These are phyloP conservation scores for Drosophila paracracens DNA, from an alignment of 2,888 invertebrate species.

Conservation along the genomic window DNA sequence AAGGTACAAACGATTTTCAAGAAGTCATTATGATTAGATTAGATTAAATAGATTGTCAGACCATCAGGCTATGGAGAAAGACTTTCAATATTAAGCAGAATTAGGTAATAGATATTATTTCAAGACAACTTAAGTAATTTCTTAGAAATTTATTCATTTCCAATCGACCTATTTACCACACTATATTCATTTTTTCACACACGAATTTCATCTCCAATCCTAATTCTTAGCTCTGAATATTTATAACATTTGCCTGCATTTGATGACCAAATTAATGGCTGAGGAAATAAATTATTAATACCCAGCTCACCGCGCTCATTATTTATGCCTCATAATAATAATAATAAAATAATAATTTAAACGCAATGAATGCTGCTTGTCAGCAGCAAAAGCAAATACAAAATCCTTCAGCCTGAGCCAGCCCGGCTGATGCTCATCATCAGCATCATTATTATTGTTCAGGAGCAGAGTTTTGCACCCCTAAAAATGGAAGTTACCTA, in stretches of 20 bases:
- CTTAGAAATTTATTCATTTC: neutral
- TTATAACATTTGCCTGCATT: slow-evolving; percentile 67
- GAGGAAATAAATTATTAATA: slow-evolving; percentile 23
- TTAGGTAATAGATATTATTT: neutral
- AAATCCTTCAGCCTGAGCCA: slow-evolving; percentile 43
- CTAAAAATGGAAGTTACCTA: slow-evolving; percentile 67
- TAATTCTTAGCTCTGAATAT: slow-evolving; percentile 50
- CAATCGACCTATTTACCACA: slow-evolving; percentile 6
- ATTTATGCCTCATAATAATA: slow-evolving; percentile 68
- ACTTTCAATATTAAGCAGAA: neutral
- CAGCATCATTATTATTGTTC: slow-evolving; percentile 39
- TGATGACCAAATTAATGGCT: slow-evolving; percentile 74
- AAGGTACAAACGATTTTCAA: neutral
- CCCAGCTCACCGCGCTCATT: slow-evolving; percentile 44
- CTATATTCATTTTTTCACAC: slow-evolving; percentile 46
- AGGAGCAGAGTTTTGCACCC: slow-evolving; percentile 57
- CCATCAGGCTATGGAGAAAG: neutral
- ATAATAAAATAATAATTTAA: slow-evolving; percentile 79
- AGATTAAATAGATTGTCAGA: neutral
- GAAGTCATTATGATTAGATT: neutral
- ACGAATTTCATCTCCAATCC: slow-evolving; percentile 23
- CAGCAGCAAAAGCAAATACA: slow-evolving; percentile 58
- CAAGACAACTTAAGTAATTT: neutral
- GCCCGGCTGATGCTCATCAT: slow-evolving; percentile 30
- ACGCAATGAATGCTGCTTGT: slow-evolving; percentile 75